Conservation (phyloP, 2,797 vertebrate genomes). For the Furcifer pardalis region DNA sequence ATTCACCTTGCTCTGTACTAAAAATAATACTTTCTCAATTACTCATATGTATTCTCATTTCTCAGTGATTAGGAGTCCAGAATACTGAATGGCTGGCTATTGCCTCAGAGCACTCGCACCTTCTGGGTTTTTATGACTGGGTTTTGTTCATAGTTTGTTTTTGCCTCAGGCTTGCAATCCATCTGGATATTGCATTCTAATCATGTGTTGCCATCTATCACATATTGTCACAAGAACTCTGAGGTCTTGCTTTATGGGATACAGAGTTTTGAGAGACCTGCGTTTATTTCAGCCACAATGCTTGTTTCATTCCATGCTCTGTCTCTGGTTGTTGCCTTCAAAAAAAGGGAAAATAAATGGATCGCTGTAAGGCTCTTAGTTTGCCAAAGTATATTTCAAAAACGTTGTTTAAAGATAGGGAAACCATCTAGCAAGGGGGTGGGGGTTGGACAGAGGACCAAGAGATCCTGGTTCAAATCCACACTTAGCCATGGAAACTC, state of each 20-base stretch:
- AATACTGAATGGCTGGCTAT: slow-evolving; percentile 40
- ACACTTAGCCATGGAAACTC: too few species aligned
- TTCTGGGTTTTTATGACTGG: slow-evolving; percentile 18
- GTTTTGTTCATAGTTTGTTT: slow-evolving; percentile 16
- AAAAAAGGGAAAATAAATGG: too few species aligned
- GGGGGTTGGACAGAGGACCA: too few species aligned
- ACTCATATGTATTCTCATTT: neutral
- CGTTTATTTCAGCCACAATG: neutral
- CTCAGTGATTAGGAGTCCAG: neutral
- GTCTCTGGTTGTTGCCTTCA: neutral
- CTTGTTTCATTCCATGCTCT: neutral
- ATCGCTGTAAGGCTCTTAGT: too few species aligned
- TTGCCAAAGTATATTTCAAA: too few species aligned
- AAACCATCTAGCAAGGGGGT: too few species aligned
- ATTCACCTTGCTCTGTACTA: neutral
- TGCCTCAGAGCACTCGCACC: slow-evolving; percentile 23
- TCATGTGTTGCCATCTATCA: slow-evolving; percentile 25
- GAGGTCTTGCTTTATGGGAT: neutral
- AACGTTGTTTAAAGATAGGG: too few species aligned
- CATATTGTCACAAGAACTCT: slow-evolving; percentile 19
- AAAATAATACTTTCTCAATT: slow-evolving; percentile 8
- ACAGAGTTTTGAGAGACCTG: neutral
- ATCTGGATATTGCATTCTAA: slow-evolving; percentile 42
- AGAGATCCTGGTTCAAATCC: too few species aligned
- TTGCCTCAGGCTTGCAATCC: neutral